phyloP scores from a whole-genome alignment of 2,888 invertebrate species.

The Mythimna lalbum region DNA sequence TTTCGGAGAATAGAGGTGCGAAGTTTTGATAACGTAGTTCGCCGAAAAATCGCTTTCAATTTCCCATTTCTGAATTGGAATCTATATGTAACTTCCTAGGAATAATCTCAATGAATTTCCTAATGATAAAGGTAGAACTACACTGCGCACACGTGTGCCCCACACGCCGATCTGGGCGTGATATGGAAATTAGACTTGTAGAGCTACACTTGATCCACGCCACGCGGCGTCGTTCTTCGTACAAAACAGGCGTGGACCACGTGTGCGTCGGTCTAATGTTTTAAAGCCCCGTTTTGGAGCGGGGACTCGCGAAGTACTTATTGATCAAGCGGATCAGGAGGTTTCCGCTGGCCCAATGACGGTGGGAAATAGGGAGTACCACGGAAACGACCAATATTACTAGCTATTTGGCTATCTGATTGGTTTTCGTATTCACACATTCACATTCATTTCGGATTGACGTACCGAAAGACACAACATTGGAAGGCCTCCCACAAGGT shows the following conservation, averaged over 20 bases:
- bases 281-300: not conserved
- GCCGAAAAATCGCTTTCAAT: not conserved
- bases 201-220: too few relatives aligned
- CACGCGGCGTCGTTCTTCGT: too few relatives aligned
- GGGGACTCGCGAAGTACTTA: constrained; percentile 24
- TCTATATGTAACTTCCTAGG: not conserved
- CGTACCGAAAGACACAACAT: too few relatives aligned
- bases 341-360: constrained; percentile 13
- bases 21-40: not conserved
- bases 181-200: too few relatives aligned
- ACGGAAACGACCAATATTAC: constrained; percentile 22
- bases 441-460: too few relatives aligned
- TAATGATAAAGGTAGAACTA: not conserved
- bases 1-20: not conserved
- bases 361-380: constrained; percentile 30
- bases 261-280: too few relatives aligned
- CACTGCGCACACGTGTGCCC: too few relatives aligned
- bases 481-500: too few relatives aligned
- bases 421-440: too few relatives aligned
- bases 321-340: constrained; percentile 29
- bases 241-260: too few relatives aligned
- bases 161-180: too few relatives aligned
- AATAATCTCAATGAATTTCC: constrained; percentile 22
- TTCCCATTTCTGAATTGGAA: not conserved
- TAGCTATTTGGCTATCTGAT: constrained; percentile 4